Conservation (phyloP, 2,113 vertebrate genomes). For the Myanophis thanlyinensis region DNA sequence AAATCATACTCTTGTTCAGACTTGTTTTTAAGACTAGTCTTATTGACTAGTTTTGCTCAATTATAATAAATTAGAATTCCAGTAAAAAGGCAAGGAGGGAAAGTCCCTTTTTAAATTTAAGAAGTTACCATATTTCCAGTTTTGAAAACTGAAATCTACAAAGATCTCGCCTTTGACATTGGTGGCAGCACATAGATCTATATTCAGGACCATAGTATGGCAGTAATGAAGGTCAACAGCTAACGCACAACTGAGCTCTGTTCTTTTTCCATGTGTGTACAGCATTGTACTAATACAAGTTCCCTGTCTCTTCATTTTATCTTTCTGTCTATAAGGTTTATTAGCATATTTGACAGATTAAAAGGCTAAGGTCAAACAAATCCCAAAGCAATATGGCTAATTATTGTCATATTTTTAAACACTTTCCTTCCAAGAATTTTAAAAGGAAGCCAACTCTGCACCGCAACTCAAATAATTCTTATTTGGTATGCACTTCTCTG, state of each 20-base stretch:
- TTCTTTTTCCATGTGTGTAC: slow-evolving; percentile 45
- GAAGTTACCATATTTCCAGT: background rate
- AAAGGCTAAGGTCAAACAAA: slow-evolving; percentile 78
- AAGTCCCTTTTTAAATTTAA: background rate
- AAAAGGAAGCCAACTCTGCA: slow-evolving; percentile 67
- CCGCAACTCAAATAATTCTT: slow-evolving; percentile 60
- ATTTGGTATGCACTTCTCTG: slow-evolving; percentile 35
- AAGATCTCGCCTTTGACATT: slow-evolving; percentile 1
- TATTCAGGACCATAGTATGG: slow-evolving; percentile 33
- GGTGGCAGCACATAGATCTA: background rate
- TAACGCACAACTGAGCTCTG: slow-evolving; percentile 37
- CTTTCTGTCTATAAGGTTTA: slow-evolving; percentile 69
- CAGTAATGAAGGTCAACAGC: slow-evolving; percentile 43
- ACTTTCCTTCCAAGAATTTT: slow-evolving; percentile 73
- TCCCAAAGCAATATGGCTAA: slow-evolving; percentile 75
- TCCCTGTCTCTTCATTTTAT: slow-evolving; percentile 64
- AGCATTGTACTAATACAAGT: slow-evolving; percentile 58
- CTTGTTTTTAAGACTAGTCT: background rate
- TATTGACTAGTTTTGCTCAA: background rate
- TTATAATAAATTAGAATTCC: background rate
- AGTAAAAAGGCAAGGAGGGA: background rate
- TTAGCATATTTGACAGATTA: slow-evolving; percentile 78
- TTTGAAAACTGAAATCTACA: slow-evolving; percentile 19
- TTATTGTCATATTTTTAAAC: slow-evolving; percentile 76
- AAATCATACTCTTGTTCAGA: background rate